phyloP scores from a whole-genome alignment of 2,888 invertebrate species.

The Lithophane socia region DNA sequence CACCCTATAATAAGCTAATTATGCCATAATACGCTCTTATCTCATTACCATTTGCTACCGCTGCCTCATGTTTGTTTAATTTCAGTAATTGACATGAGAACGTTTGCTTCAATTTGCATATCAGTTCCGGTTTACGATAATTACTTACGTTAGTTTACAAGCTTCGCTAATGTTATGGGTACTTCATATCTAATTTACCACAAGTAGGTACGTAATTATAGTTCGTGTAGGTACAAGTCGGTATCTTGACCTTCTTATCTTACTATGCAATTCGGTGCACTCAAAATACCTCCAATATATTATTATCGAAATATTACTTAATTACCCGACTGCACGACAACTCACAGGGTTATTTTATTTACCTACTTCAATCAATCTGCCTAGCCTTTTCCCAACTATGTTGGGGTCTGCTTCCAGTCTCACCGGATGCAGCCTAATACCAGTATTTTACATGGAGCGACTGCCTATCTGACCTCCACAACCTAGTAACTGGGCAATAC shows the following conservation, averaged over 20 bases:
- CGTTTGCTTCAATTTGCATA: conserved; percentile 29
- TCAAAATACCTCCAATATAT: not conserved
- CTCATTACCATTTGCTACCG: conserved; percentile 32
- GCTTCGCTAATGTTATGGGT: not conserved
- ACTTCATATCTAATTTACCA: not conserved
- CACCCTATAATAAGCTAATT: conserved; percentile 6
- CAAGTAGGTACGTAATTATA: not conserved
- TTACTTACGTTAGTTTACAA: conserved; percentile 6
- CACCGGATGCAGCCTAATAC: too few species aligned
- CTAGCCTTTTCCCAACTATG: too few species aligned
- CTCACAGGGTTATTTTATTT: not conserved
- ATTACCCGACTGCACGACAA: not conserved
- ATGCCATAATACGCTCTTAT: conserved; percentile 17
- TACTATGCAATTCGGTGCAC: not conserved
- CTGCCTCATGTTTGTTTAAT: conserved; percentile 31
- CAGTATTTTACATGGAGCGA: too few species aligned
- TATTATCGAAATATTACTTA: not conserved
- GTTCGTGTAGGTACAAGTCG: not conserved
- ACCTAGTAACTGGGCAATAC: too few species aligned
- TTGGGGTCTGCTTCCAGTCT: too few species aligned
- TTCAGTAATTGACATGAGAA: conserved; percentile 44
- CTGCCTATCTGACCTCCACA: too few species aligned
- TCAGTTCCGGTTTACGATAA: conserved; percentile 35
- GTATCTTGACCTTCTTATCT: not conserved
- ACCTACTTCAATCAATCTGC: too few species aligned